Conservation (phyloP, 2,113 vertebrate genomes). For the Geococcyx californianus region DNA sequence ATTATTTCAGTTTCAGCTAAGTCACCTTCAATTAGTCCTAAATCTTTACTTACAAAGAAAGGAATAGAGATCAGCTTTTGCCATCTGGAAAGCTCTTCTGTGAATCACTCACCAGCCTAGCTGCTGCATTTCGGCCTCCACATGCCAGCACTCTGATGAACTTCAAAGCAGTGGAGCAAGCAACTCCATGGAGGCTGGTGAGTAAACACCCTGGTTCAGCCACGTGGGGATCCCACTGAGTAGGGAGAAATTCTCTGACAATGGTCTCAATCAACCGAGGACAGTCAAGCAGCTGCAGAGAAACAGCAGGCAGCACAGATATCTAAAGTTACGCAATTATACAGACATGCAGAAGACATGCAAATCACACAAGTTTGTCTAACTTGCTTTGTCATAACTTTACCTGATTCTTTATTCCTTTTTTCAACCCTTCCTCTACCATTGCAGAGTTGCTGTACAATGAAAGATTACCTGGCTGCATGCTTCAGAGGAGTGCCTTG, state of each 20-base stretch:
- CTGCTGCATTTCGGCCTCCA: constrained; percentile 86
- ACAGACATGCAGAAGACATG: not conserved
- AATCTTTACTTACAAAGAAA: not conserved
- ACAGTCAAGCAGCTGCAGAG: constrained; percentile 88
- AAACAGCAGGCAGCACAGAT: not conserved
- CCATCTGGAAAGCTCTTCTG: not conserved
- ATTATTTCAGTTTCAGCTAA: not conserved
- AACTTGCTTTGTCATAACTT: not conserved
- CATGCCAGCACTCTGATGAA: constrained; percentile 89
- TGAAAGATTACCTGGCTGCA: constrained; percentile 79
- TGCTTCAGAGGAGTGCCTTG: constrained; percentile 87
- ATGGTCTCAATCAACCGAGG: constrained; percentile 88
- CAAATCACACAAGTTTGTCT: not conserved
- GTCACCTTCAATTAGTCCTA: not conserved
- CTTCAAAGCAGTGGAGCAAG: constrained; percentile 88
- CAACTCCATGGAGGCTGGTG: constrained; percentile 80
- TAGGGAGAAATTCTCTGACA: constrained; percentile 90
- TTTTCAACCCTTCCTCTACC: not conserved
- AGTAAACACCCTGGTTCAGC: constrained; percentile 50
- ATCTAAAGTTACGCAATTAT: not conserved
- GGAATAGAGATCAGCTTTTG: not conserved
- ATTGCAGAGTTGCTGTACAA: not conserved
- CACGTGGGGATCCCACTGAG: constrained; percentile 77
- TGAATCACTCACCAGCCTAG: constrained; percentile 84
- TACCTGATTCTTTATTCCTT: not conserved